Conservation (phyloP, 2,888 invertebrate species). For the Diarsia rubi region DNA sequence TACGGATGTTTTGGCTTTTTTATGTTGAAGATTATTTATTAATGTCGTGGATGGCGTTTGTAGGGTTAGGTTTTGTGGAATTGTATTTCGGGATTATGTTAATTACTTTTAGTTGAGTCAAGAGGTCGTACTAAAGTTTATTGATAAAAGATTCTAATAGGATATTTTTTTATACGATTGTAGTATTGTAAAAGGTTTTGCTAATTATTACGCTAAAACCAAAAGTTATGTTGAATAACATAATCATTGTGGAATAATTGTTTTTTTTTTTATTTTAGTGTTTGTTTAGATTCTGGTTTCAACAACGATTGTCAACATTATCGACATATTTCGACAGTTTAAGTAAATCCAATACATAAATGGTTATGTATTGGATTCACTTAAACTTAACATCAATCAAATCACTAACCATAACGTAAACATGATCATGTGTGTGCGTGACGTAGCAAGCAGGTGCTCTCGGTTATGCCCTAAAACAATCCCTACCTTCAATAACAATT, state of each 20-base stretch:
- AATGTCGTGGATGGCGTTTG: background rate
- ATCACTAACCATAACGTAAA: too few species aligned
- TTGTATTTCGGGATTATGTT: constrained; percentile 1
- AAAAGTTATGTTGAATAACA: background rate
- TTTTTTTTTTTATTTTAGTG: background rate
- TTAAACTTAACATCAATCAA: too few species aligned
- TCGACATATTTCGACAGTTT: background rate
- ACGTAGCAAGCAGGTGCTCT: constrained; percentile 14
- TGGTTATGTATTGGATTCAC: too few species aligned
- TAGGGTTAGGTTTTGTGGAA: constrained; percentile 16
- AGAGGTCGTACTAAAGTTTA: background rate
- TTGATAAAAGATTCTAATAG: background rate
- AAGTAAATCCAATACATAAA: background rate
- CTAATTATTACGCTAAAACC: background rate
- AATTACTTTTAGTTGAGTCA: background rate
- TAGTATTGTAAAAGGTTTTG: background rate
- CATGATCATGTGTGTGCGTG: background rate
- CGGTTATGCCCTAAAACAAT: constrained; percentile 13
- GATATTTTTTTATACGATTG: background rate
- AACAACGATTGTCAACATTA: background rate
- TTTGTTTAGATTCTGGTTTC: background rate
- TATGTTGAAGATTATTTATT: constrained; percentile 35
- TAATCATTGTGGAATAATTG: background rate
- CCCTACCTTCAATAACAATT: background rate
- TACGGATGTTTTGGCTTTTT: constrained; percentile 53